Conservation (phyloP, 1,140 invertebrate genomes). For the Platyura marginata region DNA sequence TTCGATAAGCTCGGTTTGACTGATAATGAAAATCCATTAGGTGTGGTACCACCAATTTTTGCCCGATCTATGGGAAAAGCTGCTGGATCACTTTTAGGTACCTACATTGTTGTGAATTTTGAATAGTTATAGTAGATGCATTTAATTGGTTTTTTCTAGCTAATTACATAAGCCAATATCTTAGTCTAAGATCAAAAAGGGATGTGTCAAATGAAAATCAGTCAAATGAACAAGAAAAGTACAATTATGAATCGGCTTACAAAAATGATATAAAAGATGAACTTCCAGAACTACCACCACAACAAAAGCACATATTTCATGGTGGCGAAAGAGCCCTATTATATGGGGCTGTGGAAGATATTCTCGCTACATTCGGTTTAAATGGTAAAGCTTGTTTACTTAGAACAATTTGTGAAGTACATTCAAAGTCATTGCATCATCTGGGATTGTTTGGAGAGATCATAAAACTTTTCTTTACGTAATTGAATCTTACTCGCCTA, state of each 20-base stretch:
- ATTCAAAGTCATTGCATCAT: constrained; percentile 53
- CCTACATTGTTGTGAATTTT: too few relatives aligned
- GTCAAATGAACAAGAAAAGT: background rate
- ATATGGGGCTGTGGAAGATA: constrained; percentile 54
- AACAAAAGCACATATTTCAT: constrained; percentile 35
- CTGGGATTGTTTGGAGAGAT: constrained; percentile 63
- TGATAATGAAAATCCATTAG: constrained; percentile 69
- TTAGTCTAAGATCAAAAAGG: too few relatives aligned
- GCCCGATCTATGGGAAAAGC: constrained; percentile 48
- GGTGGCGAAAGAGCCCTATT: constrained; percentile 60
- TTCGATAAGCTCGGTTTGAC: constrained; percentile 67
- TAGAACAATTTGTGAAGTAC: constrained; percentile 68
- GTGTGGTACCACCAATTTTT: constrained; percentile 51
- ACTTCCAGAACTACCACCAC: constrained; percentile 14
- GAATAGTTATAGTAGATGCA: too few relatives aligned
- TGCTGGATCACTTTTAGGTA: constrained; percentile 37
- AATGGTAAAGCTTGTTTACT: constrained; percentile 64
- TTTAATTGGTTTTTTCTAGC: background rate
- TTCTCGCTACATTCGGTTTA: constrained; percentile 54
- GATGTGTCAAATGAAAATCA: constrained; percentile 6
- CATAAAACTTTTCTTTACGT: constrained; percentile 64
- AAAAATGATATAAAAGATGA: too few relatives aligned
- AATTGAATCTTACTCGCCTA: constrained; percentile 17
- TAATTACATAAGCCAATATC: background rate
- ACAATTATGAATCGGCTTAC: too few relatives aligned